Evolutionary conservation across 2,113 vertebrate species (phyloP).

Genomic region (Hyaena hyaena): DNA sequence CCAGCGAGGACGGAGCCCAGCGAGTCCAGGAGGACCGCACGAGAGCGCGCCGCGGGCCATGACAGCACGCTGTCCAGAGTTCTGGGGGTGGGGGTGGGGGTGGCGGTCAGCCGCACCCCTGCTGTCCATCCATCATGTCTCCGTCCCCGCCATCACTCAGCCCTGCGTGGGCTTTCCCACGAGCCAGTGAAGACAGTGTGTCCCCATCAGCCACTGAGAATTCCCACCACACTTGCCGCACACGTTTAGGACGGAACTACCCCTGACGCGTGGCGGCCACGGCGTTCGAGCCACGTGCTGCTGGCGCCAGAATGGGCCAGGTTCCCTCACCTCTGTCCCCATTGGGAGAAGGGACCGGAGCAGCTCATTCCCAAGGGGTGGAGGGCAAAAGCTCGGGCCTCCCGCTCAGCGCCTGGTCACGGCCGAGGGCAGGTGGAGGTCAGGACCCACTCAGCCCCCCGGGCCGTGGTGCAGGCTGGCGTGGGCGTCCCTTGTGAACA

Average conservation of each 20-base stretch:
- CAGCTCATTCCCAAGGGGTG: background rate
- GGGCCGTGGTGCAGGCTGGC: fast-evolving
- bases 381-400: background rate
- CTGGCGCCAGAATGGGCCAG: too few species aligned
- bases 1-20: background rate
- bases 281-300: fast-evolving
- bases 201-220: too few species aligned
- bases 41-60: background rate
- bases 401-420: background rate
- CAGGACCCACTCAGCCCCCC: background rate
- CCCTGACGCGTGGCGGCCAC: too few species aligned
- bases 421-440: background rate
- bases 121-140: background rate
- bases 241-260: too few species aligned
- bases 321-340: background rate
- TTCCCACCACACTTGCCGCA: too few species aligned
- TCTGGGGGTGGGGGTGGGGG: fast-evolving
- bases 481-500: background rate
- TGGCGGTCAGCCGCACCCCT: fast-evolving
- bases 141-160: too few species aligned
- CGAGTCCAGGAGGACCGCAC: too few species aligned
- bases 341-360: background rate
- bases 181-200: too few species aligned
- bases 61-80: too few species aligned
- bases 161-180: too few species aligned